These are phyloP conservation scores for Luperina testacea DNA, from an alignment of 2,888 invertebrate genomes.

Conservation along the genomic window DNA sequence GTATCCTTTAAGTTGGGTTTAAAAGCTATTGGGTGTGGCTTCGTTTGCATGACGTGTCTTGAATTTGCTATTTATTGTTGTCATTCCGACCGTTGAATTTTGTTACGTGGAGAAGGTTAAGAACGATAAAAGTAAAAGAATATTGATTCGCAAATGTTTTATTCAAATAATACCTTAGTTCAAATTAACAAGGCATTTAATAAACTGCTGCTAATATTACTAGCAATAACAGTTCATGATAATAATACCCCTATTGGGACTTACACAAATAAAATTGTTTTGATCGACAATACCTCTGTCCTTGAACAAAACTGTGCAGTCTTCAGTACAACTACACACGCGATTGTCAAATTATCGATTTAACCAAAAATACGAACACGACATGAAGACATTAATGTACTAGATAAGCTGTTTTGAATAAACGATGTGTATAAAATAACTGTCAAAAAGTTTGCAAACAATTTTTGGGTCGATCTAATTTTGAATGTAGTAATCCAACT, in stretches of 20 bases:
- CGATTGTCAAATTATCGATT: constrained; percentile 53
- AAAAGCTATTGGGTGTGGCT: constrained; percentile 25
- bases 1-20: constrained; percentile 16
- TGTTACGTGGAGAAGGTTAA: too few relatives aligned
- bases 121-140: not conserved
- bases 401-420: constrained; percentile 1
- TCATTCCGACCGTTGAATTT: not conserved
- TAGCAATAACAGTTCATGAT: not conserved
- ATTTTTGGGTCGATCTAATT: not conserved
- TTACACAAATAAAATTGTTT: constrained; percentile 14
- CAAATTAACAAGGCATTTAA: not conserved
- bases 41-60: constrained; percentile 35
- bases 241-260: constrained; percentile 5
- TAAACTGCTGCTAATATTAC: not conserved
- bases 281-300: constrained; percentile 22
- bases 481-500: not conserved
- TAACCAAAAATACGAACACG: constrained; percentile 30
- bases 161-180: not conserved
- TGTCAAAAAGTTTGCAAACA: constrained; percentile 4
- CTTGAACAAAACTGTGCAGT: constrained; percentile 47
- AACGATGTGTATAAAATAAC: not conserved
- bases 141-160: not conserved
- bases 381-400: constrained; percentile 23
- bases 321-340: constrained; percentile 39
- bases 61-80: not conserved